Evolutionary conservation across 2,888 invertebrate genomes (phyloP).

Genomic region (Caenorhabditis sulstoni): DNA sequence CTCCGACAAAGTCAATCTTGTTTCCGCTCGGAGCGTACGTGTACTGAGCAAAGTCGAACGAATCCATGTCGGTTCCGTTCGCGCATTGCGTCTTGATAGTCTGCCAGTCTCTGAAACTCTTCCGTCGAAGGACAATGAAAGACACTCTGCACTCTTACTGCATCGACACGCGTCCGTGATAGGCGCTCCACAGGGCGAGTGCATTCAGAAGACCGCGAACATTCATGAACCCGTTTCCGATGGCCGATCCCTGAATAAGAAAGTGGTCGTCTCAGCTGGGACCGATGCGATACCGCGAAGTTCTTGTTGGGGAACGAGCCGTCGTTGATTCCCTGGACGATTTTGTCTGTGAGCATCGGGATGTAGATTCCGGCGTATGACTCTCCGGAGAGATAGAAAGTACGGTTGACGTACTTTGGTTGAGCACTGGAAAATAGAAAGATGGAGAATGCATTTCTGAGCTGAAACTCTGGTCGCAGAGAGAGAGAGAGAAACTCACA

Average conservation of each 20-base stretch:
- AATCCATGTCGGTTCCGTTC: slow-evolving; percentile 63
- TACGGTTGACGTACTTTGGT: slow-evolving; percentile 81
- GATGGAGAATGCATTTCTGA: too few relatives aligned
- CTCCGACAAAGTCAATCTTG: slow-evolving; percentile 65
- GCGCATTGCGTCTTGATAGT: slow-evolving; percentile 58
- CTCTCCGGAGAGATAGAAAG: slow-evolving; percentile 83
- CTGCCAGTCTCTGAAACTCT: slow-evolving; percentile 67
- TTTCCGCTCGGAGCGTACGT: slow-evolving; percentile 26
- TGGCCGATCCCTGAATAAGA: slow-evolving; percentile 77
- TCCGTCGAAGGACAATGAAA: neutral
- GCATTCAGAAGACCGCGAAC: slow-evolving; percentile 73
- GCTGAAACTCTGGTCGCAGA: too few relatives aligned
- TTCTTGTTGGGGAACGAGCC: slow-evolving; percentile 69
- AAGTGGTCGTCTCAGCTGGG: too few relatives aligned
- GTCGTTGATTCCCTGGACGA: slow-evolving; percentile 76
- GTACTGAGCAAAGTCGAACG: slow-evolving; percentile 69
- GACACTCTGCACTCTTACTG: slow-evolving; percentile 54
- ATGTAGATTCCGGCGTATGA: slow-evolving; percentile 83
- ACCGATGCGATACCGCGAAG: slow-evolving; percentile 60
- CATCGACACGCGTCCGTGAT: slow-evolving; percentile 76
- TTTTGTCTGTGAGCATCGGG: slow-evolving; percentile 81
- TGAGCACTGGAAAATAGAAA: slow-evolving; percentile 80
- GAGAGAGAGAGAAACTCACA: slow-evolving; percentile 21
- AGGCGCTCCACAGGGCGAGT: slow-evolving; percentile 74
- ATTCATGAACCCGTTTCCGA: slow-evolving; percentile 80